phyloP scores from a whole-genome alignment of 2,113 vertebrate species.

The Barbus barbus region DNA sequence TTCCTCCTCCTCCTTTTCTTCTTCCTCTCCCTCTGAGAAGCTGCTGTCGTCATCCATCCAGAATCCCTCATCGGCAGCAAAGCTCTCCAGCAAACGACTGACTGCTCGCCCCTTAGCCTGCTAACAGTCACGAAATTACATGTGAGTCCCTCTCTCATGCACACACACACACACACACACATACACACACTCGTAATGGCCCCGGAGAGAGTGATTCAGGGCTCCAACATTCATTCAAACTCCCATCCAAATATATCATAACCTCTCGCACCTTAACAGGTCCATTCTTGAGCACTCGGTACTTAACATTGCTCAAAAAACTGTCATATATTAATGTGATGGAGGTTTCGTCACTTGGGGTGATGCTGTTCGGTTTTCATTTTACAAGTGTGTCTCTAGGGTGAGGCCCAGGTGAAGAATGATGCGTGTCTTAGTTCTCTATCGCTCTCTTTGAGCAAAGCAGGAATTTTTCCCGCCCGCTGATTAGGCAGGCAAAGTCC shows the following conservation, averaged over 20 bases:
- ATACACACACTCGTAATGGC: background rate
- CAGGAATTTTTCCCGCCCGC: conserved; percentile 28
- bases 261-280: conserved; percentile 17
- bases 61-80: conserved; percentile 86
- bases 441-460: conserved; percentile 48
- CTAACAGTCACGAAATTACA: conserved; percentile 51
- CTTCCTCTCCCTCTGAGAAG: conserved; percentile 87
- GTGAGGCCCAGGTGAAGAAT: conserved; percentile 48
- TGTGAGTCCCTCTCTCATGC: conserved; percentile 35
- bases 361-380: conserved; percentile 35
- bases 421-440: conserved; percentile 58
- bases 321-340: conserved; percentile 68
- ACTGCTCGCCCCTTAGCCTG: conserved; percentile 84
- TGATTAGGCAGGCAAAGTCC: conserved; percentile 39
- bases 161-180: conserved; percentile 11
- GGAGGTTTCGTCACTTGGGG: conserved; percentile 65
- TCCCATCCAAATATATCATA: conserved; percentile 32
- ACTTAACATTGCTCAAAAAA: conserved; percentile 42
- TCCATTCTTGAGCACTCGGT: conserved; percentile 44
- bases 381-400: conserved; percentile 46
- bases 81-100: conserved; percentile 90
- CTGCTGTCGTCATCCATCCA: conserved; percentile 88
- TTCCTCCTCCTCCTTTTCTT: conserved; percentile 63
- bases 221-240: conserved; percentile 26
- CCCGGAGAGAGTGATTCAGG: conserved; percentile 9